Base-by-base conservation (phyloP, 1,140 invertebrate species). In the Drosophila neocordata region DNA sequence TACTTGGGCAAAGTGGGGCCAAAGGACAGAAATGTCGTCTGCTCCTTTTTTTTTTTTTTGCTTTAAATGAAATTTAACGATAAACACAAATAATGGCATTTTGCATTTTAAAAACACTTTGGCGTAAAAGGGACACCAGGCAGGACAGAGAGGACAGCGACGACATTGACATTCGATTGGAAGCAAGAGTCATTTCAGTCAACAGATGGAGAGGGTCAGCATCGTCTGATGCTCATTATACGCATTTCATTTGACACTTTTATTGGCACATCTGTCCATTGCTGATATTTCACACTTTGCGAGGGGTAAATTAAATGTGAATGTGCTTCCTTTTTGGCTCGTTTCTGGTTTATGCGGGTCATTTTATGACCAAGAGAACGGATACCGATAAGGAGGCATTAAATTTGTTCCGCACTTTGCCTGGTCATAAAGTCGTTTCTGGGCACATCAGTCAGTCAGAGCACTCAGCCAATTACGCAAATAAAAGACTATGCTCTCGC, bases 1-100 rank as follows among this genome's bases (percentile, higher is more conserved):
- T 31, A 7, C 6, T 5, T 22, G 37, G 4, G 27, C 11, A 24
- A n/a, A 22, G 37, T 52, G 22, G 58, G 59, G 53, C 51, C 18
- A 59, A 41, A 18, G 52, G 24, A 38, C 24, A 58, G 13, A 73
- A 51, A 57, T 69, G 57, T 79, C 71, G 69, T 61, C 57, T 62
- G 63, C 22, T 35, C 4, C 4, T 24, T 24, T 24, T 24, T 24
- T 24, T 2, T 24, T 24, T 24, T 41, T 48, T 62, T 70, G 81
- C 75, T 87, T 87, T 87, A 82, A 87, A 82, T 87, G 78, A 87
- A 87, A 82, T 87, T 87, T 87, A 87, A 88, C 83, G 83, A 88
- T 87, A 69, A 72, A 65, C 83, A 88, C 82, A 87, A 87, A 87
- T 87, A 88, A 87, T 71, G 79, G 75, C 77, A 87, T 76, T 87